Evolutionary conservation across 2,113 vertebrate genomes (phyloP).

Genomic region (Siphamia tubifer): DNA sequence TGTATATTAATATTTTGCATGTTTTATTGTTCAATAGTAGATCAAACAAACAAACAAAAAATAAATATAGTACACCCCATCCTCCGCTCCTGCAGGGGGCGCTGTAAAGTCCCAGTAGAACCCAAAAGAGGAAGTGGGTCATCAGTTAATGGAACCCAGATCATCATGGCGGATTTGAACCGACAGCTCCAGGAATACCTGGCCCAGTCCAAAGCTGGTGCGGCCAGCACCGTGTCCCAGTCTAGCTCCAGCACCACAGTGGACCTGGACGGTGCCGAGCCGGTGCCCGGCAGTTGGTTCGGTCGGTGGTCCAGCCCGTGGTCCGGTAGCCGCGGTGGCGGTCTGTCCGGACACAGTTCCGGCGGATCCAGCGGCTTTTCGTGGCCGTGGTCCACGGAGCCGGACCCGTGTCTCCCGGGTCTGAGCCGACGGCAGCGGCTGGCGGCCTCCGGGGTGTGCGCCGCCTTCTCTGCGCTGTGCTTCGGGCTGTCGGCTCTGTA

Average conservation of each 20-base stretch:
- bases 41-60: too few relatives aligned
- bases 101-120: too few relatives aligned
- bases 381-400: slow-evolving; percentile 79
- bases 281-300: slow-evolving; percentile 60
- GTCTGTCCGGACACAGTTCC: not conserved
- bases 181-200: slow-evolving; percentile 90
- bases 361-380: slow-evolving; percentile 43
- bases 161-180: slow-evolving; percentile 88
- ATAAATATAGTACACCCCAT: too few relatives aligned
- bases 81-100: too few relatives aligned
- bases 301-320: slow-evolving; percentile 37
- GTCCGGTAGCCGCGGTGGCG: not conserved
- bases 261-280: slow-evolving; percentile 54
- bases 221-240: too few relatives aligned
- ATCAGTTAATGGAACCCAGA: slow-evolving; percentile 1
- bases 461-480: slow-evolving; percentile 82
- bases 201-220: slow-evolving; percentile 86
- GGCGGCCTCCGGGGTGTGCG: slow-evolving; percentile 73
- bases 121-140: too few relatives aligned
- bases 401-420: slow-evolving; percentile 82
- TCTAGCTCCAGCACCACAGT: slow-evolving; percentile 71
- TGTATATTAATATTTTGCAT: too few relatives aligned
- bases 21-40: too few relatives aligned
- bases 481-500: slow-evolving; percentile 87
- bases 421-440: slow-evolving; percentile 85